Evolutionary conservation across 2,888 invertebrate species (phyloP), one percentile per base, ranked within the genome.

Genomic region (Eupelmus urozonus): DNA sequence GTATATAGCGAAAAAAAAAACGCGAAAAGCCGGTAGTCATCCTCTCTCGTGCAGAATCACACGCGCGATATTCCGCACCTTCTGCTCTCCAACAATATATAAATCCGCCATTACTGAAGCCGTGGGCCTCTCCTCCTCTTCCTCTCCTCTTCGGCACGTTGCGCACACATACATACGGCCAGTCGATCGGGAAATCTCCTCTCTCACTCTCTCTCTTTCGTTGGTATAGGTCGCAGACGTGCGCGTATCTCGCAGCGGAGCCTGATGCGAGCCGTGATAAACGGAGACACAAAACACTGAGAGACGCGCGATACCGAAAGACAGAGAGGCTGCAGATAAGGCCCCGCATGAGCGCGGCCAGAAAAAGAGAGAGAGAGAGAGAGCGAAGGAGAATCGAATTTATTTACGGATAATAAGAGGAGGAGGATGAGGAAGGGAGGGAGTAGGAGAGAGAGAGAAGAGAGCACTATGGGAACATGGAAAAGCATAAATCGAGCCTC

Each of bases 391-490:
- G 67, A 67, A 66, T 66, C 72, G 63, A 73, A 73, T 73, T 73
- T 73, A 73, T 73, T 73, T 57, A 51, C 65, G 65, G 73, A 75
- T 67, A 75, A 75, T 69, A 74, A 66, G 75, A 53, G 53, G 27
- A 40, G 51, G 25, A 20, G 45, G 25, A 16, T 11, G n/a, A 40
- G 34, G 20, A 18, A 18, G 49, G 11, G 23, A 9, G n/a, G 65
- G 5, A 0, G 13, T 29, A 62, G 34, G 34, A 9, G 9, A 9
- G 34, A 34, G 34, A 34, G 34, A 9, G 34, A 9, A 34, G 49
- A 23, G 0, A 7, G 42, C 62, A 16, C 42, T 53, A 49, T 71
- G 59, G 65, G 63, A 76, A 71, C 49, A 25, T 59, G 42, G 34
- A 59, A 29, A 59, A 71, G 60, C 72, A 72, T 77, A 70, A 70